Conservation (phyloP, 2,888 invertebrate species). For the Torymus texanus region DNA sequence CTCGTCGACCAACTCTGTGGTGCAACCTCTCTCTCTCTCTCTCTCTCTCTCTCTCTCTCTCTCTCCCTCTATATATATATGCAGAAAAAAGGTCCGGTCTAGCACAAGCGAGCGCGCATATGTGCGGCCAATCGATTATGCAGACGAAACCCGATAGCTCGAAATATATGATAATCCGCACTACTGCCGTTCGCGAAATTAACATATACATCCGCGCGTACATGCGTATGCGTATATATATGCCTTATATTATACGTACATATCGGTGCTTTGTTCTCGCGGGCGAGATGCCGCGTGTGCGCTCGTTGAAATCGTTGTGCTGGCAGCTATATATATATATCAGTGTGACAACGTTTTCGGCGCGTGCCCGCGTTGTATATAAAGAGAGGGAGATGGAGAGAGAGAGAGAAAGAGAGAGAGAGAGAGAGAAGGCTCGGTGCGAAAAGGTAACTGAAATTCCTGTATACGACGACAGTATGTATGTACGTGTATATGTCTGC, state of each 20-base stretch:
- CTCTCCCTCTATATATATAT: neutral
- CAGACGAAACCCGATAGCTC: conserved; percentile 28
- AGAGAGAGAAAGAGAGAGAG: too few species aligned
- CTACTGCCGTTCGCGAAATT: conserved; percentile 26
- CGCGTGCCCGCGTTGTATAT: conserved; percentile 4
- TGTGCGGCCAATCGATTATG: conserved; percentile 42
- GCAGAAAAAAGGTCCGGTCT: neutral
- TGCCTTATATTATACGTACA: too few species aligned
- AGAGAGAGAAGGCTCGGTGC: neutral
- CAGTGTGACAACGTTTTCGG: conserved; percentile 56
- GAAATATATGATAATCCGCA: conserved; percentile 41
- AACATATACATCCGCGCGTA: conserved; percentile 28
- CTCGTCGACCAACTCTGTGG: too few species aligned
- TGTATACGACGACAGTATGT: too few species aligned
- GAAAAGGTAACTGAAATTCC: neutral
- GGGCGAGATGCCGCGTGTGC: conserved; percentile 63
- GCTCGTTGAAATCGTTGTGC: conserved; percentile 65
- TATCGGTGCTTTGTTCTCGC: conserved; percentile 25
- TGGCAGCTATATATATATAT: too few species aligned
- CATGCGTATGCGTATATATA: neutral
- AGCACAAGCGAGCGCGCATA: neutral
- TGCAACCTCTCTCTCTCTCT: too few species aligned
- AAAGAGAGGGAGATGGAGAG: neutral
- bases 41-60: neutral
- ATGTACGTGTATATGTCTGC: too few species aligned